Conservation (phyloP, 2,113 vertebrate genomes). For the Silurus meridionalis region DNA sequence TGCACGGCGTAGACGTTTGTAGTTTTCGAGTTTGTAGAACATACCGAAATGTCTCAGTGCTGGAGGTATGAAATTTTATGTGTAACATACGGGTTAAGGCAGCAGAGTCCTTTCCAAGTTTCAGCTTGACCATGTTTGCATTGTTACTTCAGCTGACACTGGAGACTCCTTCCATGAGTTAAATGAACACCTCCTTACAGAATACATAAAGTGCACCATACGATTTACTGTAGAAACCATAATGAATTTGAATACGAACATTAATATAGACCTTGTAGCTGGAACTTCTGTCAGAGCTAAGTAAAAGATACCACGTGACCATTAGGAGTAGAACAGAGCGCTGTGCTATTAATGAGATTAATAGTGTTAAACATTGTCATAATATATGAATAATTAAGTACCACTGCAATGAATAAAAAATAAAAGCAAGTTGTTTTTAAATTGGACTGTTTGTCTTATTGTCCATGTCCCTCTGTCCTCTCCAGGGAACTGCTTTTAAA, state of each 20-base stretch:
- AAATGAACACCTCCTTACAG: background rate
- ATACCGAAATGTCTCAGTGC: background rate
- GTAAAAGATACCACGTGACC: background rate
- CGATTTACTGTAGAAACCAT: background rate
- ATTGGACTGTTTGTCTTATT: slow-evolving; percentile 75
- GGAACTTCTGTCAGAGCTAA: background rate
- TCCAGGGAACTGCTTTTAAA: slow-evolving; percentile 99
- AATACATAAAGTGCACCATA: background rate
- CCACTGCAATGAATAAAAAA: background rate
- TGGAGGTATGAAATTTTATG: background rate
- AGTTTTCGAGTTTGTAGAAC: slow-evolving; percentile 79
- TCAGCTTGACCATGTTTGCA: background rate
- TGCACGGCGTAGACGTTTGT: too few species aligned
- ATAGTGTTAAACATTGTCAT: background rate
- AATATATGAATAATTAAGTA: background rate
- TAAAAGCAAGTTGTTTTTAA: slow-evolving; percentile 80
- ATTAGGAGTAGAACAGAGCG: background rate
- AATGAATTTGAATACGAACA: background rate
- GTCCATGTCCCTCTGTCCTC: slow-evolving; percentile 42
- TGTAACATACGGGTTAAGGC: background rate
- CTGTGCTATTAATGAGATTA: background rate
- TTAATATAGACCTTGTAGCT: background rate
- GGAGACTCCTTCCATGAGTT: background rate
- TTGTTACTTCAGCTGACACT: background rate
- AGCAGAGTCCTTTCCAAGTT: background rate